Conservation (phyloP, 2,797 vertebrate genomes). For the Smutsia temminckii region DNA sequence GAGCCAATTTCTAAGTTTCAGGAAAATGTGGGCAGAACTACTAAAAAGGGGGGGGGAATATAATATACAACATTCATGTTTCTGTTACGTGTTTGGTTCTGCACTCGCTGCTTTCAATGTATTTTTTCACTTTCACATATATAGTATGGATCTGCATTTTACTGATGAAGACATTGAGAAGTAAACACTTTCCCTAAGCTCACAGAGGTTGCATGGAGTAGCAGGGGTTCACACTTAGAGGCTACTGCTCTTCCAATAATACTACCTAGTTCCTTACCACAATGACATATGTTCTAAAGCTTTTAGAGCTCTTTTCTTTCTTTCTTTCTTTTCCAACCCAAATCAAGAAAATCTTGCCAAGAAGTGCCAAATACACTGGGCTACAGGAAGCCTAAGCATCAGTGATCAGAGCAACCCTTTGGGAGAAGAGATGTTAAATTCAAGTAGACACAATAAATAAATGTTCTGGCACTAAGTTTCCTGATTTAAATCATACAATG, state of each 20-base stretch:
- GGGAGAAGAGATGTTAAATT: slow-evolving; percentile 32
- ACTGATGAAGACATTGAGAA: neutral
- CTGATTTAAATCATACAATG: neutral
- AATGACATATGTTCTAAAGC: neutral
- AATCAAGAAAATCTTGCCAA: slow-evolving; percentile 34
- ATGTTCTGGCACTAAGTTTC: neutral
- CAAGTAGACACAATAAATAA: neutral
- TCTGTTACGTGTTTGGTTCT: neutral
- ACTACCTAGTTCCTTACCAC: neutral
- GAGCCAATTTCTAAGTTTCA: neutral
- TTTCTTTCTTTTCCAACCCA: neutral
- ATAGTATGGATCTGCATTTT: neutral
- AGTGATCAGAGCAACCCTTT: neutral
- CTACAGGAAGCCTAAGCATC: neutral
- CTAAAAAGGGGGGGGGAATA: neutral
- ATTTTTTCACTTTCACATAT: neutral
- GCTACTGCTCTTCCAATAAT: neutral
- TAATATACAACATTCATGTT: neutral
- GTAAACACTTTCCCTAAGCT: neutral
- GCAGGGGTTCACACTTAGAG: neutral
- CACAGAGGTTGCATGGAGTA: neutral
- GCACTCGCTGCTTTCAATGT: neutral
- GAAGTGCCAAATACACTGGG: neutral
- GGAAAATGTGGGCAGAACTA: neutral
- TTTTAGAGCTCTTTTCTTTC: neutral